phyloP scores from a whole-genome alignment of 1,140 invertebrate species.

The Heterodera carotae region DNA sequence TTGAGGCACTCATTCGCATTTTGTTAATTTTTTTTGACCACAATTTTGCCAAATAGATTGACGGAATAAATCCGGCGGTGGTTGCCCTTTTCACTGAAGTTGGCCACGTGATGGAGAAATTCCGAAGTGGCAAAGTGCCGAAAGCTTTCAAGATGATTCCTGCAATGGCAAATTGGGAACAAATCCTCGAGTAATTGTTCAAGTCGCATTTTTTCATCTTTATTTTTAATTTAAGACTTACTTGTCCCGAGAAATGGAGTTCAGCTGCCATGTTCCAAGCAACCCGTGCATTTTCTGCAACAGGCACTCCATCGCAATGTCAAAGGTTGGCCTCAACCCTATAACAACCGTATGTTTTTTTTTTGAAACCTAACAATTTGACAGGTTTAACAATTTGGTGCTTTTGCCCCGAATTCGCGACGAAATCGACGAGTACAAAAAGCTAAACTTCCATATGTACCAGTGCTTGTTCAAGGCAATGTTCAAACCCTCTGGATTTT shows the following conservation, averaged over 20 bases:
- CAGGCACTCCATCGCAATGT: conserved; percentile 91
- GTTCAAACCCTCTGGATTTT: conserved; percentile 96
- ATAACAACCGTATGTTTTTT: conserved; percentile 58
- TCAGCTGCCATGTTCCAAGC: conserved; percentile 94
- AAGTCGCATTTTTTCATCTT: conserved; percentile 3
- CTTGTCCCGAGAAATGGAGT: conserved; percentile 72
- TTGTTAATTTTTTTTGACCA: not conserved
- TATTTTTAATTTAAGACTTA: conserved; percentile 56
- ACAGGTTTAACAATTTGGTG: conserved; percentile 74
- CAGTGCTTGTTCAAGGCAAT: conserved; percentile 88
- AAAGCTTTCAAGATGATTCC: conserved; percentile 98
- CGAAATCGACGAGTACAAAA: conserved; percentile 90
- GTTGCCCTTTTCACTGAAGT: conserved; percentile 85
- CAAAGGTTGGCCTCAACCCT: too few relatives aligned
- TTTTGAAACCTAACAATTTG: conserved; percentile 41
- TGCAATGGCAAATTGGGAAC: conserved; percentile 90
- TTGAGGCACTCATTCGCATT: conserved; percentile 6
- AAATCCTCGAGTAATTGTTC: conserved; percentile 61
- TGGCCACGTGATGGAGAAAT: conserved; percentile 70
- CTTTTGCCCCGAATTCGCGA: conserved; percentile 84
- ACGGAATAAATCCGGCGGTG: conserved; percentile 73
- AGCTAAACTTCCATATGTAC: conserved; percentile 94
- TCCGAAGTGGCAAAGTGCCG: conserved; percentile 91
- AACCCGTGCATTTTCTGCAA: conserved; percentile 91
- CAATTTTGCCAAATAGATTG: conserved; percentile 22